Evolutionary conservation across 2,113 vertebrate genomes (phyloP), one percentile per base, ranked within the genome.

Genomic region (Nothobranchius kuhntae): DNA sequence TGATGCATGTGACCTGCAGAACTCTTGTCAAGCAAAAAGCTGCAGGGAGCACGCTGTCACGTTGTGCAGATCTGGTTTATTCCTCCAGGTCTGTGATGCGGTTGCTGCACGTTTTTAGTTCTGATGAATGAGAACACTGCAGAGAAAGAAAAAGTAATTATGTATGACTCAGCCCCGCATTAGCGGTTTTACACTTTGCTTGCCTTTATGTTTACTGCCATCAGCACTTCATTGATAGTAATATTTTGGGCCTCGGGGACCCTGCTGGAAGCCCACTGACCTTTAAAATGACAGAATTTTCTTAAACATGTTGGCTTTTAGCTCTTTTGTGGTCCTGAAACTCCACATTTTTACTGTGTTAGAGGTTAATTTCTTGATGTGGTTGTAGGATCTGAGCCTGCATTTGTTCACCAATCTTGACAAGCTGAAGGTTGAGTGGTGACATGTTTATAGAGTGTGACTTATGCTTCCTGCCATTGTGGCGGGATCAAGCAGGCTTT

Each of bases 201-300:
- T 21, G 21, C 21, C 21, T 21, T 21, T 21, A 21, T 21, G 21
- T 21, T 21, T 21, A 24, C 51, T 54, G 36, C 76, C 81, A 67
- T 71, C 60, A 78, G 77, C 64, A 35, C 64, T 74, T 68, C 72
- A 73, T 84, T 75, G 77, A 65, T 79, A 86, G 79, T 65, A 65
- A 63, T 35, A 80, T 86, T 68, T 83, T 61, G 59, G 68, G 80
- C 68, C 53, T 86, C 81, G 78, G 53, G 71, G 73, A 80, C 73
- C 68, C 72, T 38, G 50, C 12, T 67, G 54, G 53, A 79, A 77
- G 68, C 78, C 75, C 71, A 68, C 70, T 85, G 82, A 83, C 86
- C 80, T 86, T 88, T 85, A 77, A 68, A 83, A 79, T 42, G 53
- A 76, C 75, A 71, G 68, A 81, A 66, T 75, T 61, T 30, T 30